These are phyloP conservation scores for Caenorhabditis remanei DNA, from an alignment of 1,140 invertebrate species.

Conservation along the genomic window DNA sequence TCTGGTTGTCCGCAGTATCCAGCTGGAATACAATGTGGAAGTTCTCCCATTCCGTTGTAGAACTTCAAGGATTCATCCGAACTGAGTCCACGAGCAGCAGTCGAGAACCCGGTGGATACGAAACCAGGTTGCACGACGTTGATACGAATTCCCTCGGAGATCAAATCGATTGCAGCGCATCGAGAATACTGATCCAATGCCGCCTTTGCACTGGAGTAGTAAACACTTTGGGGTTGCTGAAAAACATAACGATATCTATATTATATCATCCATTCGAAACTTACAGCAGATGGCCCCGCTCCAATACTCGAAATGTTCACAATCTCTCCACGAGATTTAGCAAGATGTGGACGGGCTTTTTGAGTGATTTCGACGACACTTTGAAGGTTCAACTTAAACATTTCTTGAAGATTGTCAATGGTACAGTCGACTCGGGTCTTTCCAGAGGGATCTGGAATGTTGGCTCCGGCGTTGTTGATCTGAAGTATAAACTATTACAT, in stretches of 20 bases:
- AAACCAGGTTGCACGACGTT: slow-evolving; percentile 79
- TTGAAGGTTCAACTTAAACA: slow-evolving; percentile 88
- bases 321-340: slow-evolving; percentile 87
- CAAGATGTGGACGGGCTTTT: slow-evolving; percentile 87
- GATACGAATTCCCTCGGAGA: slow-evolving; percentile 85
- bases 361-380: slow-evolving; percentile 86
- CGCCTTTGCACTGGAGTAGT: slow-evolving; percentile 90
- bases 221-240: slow-evolving; percentile 78
- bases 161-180: slow-evolving; percentile 85
- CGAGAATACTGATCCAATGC: slow-evolving; percentile 90
- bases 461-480: slow-evolving; percentile 70
- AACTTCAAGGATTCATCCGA: neutral
- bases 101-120: slow-evolving; percentile 13
- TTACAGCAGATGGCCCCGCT: slow-evolving; percentile 83
- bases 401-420: slow-evolving; percentile 81
- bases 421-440: slow-evolving; percentile 72
- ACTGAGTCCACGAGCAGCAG: slow-evolving; percentile 18
- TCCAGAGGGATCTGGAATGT: neutral
- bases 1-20: slow-evolving; percentile 30
- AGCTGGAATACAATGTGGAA: slow-evolving; percentile 18
- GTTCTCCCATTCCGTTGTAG: slow-evolving; percentile 1
- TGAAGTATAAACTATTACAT: neutral
- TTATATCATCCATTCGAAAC: neutral
- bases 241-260: slow-evolving; percentile 73
- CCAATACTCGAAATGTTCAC: slow-evolving; percentile 92